phyloP scores from a whole-genome alignment of 2,888 invertebrate species.

The Eupsilia transversa region DNA sequence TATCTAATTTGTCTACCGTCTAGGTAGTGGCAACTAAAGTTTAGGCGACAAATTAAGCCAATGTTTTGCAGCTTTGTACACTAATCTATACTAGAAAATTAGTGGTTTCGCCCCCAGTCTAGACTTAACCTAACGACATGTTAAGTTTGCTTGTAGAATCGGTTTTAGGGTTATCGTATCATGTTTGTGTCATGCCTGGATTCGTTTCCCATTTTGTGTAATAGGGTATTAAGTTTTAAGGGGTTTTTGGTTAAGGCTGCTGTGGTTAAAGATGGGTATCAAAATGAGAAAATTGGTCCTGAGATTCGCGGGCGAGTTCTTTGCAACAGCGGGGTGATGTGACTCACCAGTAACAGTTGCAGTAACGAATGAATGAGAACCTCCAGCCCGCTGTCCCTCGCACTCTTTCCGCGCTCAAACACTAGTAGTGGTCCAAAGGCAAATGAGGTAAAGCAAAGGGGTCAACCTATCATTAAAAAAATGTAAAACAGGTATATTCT shows the following conservation, averaged over 20 bases:
- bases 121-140: constrained; percentile 54
- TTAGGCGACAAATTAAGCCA: constrained; percentile 79
- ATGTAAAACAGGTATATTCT: too few species aligned
- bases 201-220: constrained; percentile 32
- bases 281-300: background rate
- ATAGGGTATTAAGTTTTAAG: constrained; percentile 27
- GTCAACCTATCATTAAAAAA: too few species aligned
- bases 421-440: too few species aligned
- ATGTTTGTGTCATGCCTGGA: constrained; percentile 31
- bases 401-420: too few species aligned
- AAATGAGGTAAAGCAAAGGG: too few species aligned
- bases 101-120: constrained; percentile 63
- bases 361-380: too few species aligned
- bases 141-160: constrained; percentile 42
- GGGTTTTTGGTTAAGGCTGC: background rate
- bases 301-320: background rate
- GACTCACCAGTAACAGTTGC: too few species aligned
- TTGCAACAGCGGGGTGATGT: background rate
- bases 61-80: constrained; percentile 77
- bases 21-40: constrained; percentile 74
- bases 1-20: constrained; percentile 79
- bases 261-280: constrained; percentile 6
- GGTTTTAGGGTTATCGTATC: constrained; percentile 32
- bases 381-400: too few species aligned
- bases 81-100: constrained; percentile 75